Conservation (phyloP, 2,797 vertebrate species). For the Darevskia mixta region DNA sequence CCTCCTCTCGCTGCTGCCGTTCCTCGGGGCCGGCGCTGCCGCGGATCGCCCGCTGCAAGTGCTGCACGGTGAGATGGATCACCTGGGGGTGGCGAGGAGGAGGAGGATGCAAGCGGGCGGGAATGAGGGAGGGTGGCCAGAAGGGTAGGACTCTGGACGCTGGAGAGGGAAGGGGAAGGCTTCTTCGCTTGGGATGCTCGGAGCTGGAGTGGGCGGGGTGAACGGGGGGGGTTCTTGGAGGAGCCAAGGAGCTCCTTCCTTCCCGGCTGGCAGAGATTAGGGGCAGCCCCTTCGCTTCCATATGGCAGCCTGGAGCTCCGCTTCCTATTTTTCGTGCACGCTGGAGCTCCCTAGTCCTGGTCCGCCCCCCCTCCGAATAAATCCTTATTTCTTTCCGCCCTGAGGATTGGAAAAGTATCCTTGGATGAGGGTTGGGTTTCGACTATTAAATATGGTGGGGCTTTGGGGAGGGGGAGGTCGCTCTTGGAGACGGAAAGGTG, state of each 20-base stretch:
- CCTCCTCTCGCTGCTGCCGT: not conserved
- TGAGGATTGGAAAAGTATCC: not conserved
- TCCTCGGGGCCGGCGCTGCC: not conserved
- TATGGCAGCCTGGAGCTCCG: slow-evolving; percentile 14
- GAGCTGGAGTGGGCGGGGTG: not conserved
- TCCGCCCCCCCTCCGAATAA: not conserved
- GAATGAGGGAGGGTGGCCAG: not conserved
- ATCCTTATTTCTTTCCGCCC: too few relatives aligned
- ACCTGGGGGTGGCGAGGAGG: not conserved
- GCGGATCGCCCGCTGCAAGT: slow-evolving; percentile 22
- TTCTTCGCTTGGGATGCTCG: not conserved
- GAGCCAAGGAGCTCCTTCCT: slow-evolving; percentile 7
- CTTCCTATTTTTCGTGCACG: not conserved
- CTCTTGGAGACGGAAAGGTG: not conserved
- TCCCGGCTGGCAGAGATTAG: not conserved
- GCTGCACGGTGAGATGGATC: slow-evolving; percentile 30
- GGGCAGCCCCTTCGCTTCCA: not conserved
- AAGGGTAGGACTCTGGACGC: not conserved
- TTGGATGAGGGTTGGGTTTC: not conserved
- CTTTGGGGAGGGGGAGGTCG: not conserved
- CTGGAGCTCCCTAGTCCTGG: not conserved
- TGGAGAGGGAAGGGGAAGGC: not conserved
- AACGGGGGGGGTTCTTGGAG: not conserved
- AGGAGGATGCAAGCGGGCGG: not conserved
- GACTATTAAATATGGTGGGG: not conserved